Conservation (phyloP, 1,140 invertebrate genomes). For the Leptinotarsa texana region DNA sequence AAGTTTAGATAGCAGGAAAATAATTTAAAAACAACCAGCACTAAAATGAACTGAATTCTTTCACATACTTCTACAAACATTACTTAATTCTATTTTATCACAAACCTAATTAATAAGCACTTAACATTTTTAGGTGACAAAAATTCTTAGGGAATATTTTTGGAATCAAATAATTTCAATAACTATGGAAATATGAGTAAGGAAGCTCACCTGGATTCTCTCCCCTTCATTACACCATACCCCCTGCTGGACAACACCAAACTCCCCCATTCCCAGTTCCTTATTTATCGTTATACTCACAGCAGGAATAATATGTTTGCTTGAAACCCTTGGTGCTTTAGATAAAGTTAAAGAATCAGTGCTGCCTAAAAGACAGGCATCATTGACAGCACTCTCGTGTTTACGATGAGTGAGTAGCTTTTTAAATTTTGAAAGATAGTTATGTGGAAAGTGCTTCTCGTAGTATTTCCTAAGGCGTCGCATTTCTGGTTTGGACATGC, state of each 20-base stretch:
- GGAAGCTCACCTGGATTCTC: conserved; percentile 65
- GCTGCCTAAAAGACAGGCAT: conserved; percentile 42
- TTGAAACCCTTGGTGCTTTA: conserved; percentile 66
- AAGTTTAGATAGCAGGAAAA: no score
- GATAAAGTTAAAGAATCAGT: conserved; percentile 45
- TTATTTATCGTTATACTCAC: conserved; percentile 94
- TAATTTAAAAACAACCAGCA: no score
- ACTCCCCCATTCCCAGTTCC: conserved; percentile 93
- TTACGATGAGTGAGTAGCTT: conserved; percentile 69
- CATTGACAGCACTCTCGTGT: conserved; percentile 59
- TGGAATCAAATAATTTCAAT: not conserved
- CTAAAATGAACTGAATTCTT: no score
- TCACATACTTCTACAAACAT: no score
- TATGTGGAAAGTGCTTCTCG: conserved; percentile 90
- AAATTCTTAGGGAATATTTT: not conserved
- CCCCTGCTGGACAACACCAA: conserved; percentile 96
- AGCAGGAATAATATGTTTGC: conserved; percentile 93
- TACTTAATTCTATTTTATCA: no score
- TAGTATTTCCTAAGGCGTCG: conserved; percentile 91
- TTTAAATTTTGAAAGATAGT: conserved; percentile 90
- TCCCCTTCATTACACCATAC: conserved; percentile 96
- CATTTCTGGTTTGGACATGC: conserved; percentile 95
- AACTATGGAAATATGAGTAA: not conserved
- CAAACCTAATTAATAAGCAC: not conserved
- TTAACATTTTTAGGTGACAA: not conserved